Evolutionary conservation across 2,888 invertebrate species (phyloP).

Genomic region (Brachyopa scutellaris): DNA sequence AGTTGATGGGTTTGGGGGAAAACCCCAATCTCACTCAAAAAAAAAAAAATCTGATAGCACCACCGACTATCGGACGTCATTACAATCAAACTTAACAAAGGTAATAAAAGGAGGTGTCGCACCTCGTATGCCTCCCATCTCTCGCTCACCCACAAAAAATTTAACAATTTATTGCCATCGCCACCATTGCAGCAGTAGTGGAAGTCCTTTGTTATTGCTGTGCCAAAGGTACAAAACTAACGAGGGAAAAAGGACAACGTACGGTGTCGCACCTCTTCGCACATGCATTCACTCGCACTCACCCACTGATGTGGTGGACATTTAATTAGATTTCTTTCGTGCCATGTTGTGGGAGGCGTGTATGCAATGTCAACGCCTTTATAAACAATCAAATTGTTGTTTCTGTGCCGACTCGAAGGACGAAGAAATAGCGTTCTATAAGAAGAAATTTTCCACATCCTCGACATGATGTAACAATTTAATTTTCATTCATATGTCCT

Average conservation of each 20-base stretch:
- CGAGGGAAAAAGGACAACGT: constrained; percentile 42
- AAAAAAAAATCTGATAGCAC: background rate
- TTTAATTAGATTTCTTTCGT: constrained; percentile 72
- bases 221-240: constrained; percentile 34
- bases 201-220: constrained; percentile 44
- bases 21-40: too few species aligned
- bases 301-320: constrained; percentile 64
- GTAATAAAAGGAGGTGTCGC: constrained; percentile 61
- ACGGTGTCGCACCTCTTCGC: constrained; percentile 32
- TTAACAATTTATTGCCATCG: constrained; percentile 58
- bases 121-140: constrained; percentile 51
- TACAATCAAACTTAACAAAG: constrained; percentile 45
- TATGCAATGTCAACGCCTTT: constrained; percentile 67
- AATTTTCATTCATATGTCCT: constrained; percentile 64
- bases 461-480: constrained; percentile 60
- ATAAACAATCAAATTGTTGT: constrained; percentile 69
- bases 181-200: constrained; percentile 54
- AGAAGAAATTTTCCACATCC: constrained; percentile 50
- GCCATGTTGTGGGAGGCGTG: constrained; percentile 72
- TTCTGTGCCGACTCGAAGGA: constrained; percentile 29
- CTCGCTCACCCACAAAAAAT: constrained; percentile 33
- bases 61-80: constrained; percentile 8
- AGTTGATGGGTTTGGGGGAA: background rate
- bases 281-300: constrained; percentile 30
- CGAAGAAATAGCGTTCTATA: constrained; percentile 31